Evolutionary conservation across 2,888 invertebrate genomes (phyloP).

Genomic region (Xestia c-nigrum): DNA sequence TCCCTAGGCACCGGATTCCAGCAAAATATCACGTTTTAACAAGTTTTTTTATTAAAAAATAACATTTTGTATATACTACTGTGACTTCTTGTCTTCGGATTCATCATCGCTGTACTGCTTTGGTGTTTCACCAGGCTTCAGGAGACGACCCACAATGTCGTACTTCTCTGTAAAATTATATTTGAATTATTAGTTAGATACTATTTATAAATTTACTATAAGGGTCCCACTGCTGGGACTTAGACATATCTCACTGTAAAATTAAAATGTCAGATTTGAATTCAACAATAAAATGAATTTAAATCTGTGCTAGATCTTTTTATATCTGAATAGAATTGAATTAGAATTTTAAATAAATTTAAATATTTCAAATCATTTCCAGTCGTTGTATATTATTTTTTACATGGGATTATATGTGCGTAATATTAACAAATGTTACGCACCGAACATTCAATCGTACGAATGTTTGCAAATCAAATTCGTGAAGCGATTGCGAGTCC

Average conservation of each 20-base stretch:
- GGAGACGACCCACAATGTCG: conserved; percentile 84
- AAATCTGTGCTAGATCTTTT: not conserved
- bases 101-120: conserved; percentile 84
- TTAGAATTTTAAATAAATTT: not conserved
- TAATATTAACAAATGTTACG: too few species aligned
- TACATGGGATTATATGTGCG: not conserved
- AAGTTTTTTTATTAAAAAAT: conserved; percentile 18
- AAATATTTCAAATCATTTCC: not conserved
- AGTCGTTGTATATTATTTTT: too few species aligned
- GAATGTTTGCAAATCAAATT: not conserved
- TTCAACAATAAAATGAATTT: too few species aligned
- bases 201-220: not conserved
- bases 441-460: not conserved
- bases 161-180: conserved; percentile 84
- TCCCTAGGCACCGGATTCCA: conserved; percentile 65
- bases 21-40: conserved; percentile 68
- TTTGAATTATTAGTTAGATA: conserved; percentile 10
- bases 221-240: not conserved
- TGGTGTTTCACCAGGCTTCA: conserved; percentile 86
- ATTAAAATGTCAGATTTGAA: too few species aligned
- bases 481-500: not conserved
- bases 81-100: conserved; percentile 83
- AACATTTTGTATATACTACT: conserved; percentile 67
- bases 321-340: not conserved
- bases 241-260: too few species aligned